Evolutionary conservation across 53 echinoderm and acorn worm genomes (phyloP).

Genomic region (Arbacia lixula): DNA sequence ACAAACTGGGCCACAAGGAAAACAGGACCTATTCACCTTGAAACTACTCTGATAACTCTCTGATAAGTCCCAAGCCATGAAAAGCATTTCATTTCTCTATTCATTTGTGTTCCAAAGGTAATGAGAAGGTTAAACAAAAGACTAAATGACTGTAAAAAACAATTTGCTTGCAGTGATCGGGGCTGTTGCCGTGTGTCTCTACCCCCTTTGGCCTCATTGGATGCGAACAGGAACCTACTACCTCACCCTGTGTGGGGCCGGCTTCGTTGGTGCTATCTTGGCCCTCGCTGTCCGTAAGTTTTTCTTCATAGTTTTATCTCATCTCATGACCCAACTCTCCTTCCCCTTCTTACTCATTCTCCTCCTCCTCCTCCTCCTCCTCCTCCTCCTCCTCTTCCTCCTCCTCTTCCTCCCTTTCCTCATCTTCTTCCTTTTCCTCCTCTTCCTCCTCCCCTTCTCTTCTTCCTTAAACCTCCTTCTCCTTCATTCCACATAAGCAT

Average conservation of each 20-base stretch:
- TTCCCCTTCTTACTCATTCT: no score
- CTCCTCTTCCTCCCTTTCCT: neutral
- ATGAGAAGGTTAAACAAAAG: no score
- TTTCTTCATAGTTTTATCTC: neutral
- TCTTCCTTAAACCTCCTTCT: no score
- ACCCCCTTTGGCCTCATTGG: conserved; percentile 96
- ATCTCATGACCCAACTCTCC: neutral
- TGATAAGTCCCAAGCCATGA: no score
- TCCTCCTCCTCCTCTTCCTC: neutral
- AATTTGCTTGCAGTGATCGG: conserved; percentile 84
- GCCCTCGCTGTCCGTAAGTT: conserved; percentile 85
- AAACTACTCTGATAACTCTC: no score
- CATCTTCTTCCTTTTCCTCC: neutral
- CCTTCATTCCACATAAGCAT: no score
- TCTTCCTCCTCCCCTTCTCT: neutral
- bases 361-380: neutral
- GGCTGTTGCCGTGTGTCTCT: conserved; percentile 87
- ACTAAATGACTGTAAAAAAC: no score
- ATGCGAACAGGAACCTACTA: conserved; percentile 95
- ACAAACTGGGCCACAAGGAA: no score
- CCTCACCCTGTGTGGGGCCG: conserved; percentile 80
- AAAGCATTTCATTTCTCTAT: no score
- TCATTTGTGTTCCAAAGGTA: no score
- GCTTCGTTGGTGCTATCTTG: conserved; percentile 82
- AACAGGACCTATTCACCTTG: no score